Conservation (phyloP, 2,797 vertebrate genomes). For the Propithecus perrieri region DNA sequence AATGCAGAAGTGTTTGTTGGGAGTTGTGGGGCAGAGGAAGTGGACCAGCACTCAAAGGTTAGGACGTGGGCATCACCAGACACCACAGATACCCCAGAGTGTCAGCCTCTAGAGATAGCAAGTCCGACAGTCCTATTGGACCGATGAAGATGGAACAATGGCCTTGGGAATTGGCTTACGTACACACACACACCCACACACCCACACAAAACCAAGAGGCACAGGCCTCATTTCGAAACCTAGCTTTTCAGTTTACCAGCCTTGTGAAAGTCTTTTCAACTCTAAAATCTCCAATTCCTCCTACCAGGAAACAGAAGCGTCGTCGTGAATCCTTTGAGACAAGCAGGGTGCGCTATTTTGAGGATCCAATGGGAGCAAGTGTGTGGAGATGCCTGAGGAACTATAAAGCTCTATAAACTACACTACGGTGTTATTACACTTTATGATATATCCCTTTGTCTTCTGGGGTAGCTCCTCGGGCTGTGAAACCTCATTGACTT, state of each 20-base stretch:
- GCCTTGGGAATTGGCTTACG: too few relatives aligned
- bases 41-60: too few relatives aligned
- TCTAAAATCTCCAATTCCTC: neutral
- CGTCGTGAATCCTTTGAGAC: neutral
- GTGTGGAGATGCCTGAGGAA: neutral
- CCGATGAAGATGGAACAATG: neutral
- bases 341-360: neutral
- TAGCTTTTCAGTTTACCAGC: neutral
- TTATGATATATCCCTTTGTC: neutral
- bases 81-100: accelerated
- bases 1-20: neutral
- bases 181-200: neutral
- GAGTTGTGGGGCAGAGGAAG: neutral
- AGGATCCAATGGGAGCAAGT: neutral
- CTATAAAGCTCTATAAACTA: neutral
- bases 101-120: too few relatives aligned
- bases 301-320: neutral
- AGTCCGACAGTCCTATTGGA: neutral
- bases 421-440: neutral
- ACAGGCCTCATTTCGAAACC: neutral
- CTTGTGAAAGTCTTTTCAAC: neutral
- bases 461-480: neutral
- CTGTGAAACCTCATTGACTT: neutral
- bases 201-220: neutral
- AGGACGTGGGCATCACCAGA: neutral